Evolutionary conservation across 1,140 invertebrate genomes (phyloP).

Genomic region (Penaeus japonicus): DNA sequence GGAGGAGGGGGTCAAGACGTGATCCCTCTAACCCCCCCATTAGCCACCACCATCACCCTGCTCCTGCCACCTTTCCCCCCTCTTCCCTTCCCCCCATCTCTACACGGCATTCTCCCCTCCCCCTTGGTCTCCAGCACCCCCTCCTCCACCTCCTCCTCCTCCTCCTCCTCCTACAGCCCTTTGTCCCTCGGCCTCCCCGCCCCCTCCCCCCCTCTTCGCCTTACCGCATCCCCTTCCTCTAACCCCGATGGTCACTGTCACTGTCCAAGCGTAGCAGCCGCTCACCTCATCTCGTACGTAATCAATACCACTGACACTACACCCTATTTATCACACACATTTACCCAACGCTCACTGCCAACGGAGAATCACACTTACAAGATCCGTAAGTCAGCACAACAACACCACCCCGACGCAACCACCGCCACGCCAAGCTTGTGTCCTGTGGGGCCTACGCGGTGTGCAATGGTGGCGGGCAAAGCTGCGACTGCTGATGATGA

Average conservation of each 20-base stretch:
- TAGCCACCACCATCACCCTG: constrained; percentile 39
- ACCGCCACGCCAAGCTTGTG: neutral
- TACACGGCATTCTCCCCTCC: neutral
- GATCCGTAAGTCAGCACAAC: neutral
- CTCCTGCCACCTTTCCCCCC: constrained; percentile 16
- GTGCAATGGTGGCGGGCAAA: constrained; percentile 52
- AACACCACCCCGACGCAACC: neutral
- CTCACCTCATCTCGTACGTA: constrained; percentile 44
- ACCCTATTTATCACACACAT: neutral
- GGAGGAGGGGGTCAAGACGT: constrained; percentile 47
- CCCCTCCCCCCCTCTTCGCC: constrained; percentile 19
- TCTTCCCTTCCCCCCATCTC: constrained; percentile 1
- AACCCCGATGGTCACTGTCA: constrained; percentile 53
- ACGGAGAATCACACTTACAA: constrained; percentile 42
- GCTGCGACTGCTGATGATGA: constrained; percentile 50
- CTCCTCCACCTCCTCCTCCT: constrained; percentile 33
- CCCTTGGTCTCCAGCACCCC: constrained; percentile 17
- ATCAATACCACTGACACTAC: constrained; percentile 41
- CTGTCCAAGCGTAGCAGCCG: constrained; percentile 48
- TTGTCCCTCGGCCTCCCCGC: constrained; percentile 31
- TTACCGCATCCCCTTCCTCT: constrained; percentile 41
- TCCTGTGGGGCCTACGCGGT: constrained; percentile 34
- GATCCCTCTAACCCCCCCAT: constrained; percentile 17
- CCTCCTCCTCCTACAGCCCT: constrained; percentile 46
- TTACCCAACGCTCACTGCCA: neutral